A percentile compares a stretch with the other conserved stretches of the same genome.
Evolutionary conservation across 2,113 vertebrate species (phyloP).

Genomic region (Sylvicapra grimmia): DNA sequence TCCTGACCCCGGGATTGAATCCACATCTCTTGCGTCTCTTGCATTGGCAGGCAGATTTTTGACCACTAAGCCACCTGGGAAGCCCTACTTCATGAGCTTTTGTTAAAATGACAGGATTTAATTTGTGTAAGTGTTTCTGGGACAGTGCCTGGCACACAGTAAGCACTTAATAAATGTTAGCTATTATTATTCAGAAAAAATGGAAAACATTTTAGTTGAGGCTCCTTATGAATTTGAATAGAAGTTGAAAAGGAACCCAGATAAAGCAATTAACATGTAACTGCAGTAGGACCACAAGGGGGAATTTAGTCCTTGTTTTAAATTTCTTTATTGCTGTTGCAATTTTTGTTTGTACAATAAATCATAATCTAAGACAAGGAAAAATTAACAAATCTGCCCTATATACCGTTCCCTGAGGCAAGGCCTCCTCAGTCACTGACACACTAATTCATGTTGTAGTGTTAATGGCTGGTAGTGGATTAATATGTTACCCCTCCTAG

Average conservation of each 20-base stretch:
- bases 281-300: not conserved
- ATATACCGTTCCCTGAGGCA: not conserved
- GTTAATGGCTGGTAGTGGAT: conserved; percentile 41
- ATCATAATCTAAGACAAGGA: conserved; percentile 3
- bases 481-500: conserved; percentile 4
- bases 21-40: not conserved
- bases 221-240: not conserved
- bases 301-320: conserved; percentile 1
- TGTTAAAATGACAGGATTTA: conserved; percentile 23
- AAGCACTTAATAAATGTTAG: conserved; percentile 22
- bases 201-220: not conserved
- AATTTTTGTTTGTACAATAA: conserved; percentile 37
- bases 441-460: conserved; percentile 36
- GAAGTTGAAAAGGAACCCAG: not conserved
- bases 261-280: not conserved
- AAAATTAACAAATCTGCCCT: conserved; percentile 29
- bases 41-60: not conserved
- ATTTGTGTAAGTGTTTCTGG: conserved; percentile 11
- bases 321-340: conserved; percentile 2
- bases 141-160: not conserved
- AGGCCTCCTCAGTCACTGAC: conserved; percentile 14
- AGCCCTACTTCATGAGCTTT: not conserved
- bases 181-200: not conserved
- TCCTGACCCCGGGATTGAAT: not conserved
- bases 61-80: not conserved